Evolutionary conservation across 2,888 invertebrate genomes (phyloP).

Genomic region (Papilio protenor): DNA sequence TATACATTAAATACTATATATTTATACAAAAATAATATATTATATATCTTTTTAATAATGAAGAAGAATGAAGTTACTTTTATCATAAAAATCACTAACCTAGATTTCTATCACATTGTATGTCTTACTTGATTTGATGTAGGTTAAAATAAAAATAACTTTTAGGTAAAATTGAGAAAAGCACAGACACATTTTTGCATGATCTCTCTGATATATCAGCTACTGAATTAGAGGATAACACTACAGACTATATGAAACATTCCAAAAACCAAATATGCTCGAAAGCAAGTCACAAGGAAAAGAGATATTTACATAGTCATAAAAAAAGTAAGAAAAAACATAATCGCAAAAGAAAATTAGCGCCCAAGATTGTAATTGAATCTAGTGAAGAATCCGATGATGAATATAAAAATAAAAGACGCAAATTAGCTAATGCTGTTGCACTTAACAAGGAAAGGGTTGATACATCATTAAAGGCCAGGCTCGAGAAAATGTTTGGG

Average conservation of each 20-base stretch:
- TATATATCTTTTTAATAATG: not conserved
- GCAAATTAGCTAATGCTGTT: constrained; percentile 83
- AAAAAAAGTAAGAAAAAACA: constrained; percentile 60
- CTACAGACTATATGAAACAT: constrained; percentile 49
- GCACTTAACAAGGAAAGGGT: constrained; percentile 67
- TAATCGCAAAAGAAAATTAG: constrained; percentile 59
- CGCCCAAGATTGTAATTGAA: constrained; percentile 60
- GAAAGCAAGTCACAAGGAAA: constrained; percentile 61
- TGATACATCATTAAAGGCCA: constrained; percentile 72
- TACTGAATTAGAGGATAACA: constrained; percentile 64
- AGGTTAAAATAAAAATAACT: constrained; percentile 43
- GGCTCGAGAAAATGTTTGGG: constrained; percentile 72
- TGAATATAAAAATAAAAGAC: constrained; percentile 74
- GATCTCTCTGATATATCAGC: constrained; percentile 71
- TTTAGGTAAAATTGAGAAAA: constrained; percentile 57
- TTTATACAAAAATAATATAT: not conserved
- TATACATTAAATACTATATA: not conserved
- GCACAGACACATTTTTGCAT: constrained; percentile 54
- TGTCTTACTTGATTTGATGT: constrained; percentile 13
- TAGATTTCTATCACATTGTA: not conserved
- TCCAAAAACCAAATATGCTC: constrained; percentile 55
- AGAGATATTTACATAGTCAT: constrained; percentile 53
- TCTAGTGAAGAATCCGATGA: constrained; percentile 76
- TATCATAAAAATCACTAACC: no score
- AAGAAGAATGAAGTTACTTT: no score